Base-by-base conservation (phyloP, 2,888 invertebrate species). In the Sipha maydis region DNA sequence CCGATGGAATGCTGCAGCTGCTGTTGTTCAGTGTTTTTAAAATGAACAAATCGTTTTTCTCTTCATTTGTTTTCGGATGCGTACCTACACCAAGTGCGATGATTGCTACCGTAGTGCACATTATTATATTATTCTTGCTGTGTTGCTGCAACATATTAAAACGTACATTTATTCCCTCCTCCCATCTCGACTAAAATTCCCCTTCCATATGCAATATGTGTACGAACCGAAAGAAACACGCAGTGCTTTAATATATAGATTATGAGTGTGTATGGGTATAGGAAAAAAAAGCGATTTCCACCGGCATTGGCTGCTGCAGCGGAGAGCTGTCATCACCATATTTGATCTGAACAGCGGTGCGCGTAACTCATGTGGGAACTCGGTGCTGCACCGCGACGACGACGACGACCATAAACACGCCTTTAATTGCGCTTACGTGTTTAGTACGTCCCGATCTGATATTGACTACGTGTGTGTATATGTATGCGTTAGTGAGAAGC, bases 381-480 rank as follows among this genome's bases (percentile, higher is more conserved):
- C 11, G 9, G 73, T 25, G 73, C 31, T 7, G 69, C 56, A n/a
- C n/a, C 7, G 28, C 28, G 71, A 28, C 71, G 31, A 54, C 34
- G 19, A 56, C 79, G n/a, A 79, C 56, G 78, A 69, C 82, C n/a
- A 84, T 84, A 84, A 75, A 86, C 85, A 86, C 78, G 71, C 71
- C 79, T 86, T 86, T 86, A 86, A 86, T 86, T 86, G 86, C 86
- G 79, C 71, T 80, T 73, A 86, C 86, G 86, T 86, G 86, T 86
- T 86, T 78, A 86, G 61, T 71, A 73, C 86, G 56, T 38, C 38
- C 34, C 71, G 79, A 80, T 86, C 79, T 38, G 85, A 79, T 85
- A 85, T 73, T 54, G 54, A 28, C 48, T 67, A 25, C 14, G 28
- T 31, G 71, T 69, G 9, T 69, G 69, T 28, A 11, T 61, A 21